phyloP scores from a whole-genome alignment of 2,888 invertebrate species.

The Philonicus albiceps region DNA sequence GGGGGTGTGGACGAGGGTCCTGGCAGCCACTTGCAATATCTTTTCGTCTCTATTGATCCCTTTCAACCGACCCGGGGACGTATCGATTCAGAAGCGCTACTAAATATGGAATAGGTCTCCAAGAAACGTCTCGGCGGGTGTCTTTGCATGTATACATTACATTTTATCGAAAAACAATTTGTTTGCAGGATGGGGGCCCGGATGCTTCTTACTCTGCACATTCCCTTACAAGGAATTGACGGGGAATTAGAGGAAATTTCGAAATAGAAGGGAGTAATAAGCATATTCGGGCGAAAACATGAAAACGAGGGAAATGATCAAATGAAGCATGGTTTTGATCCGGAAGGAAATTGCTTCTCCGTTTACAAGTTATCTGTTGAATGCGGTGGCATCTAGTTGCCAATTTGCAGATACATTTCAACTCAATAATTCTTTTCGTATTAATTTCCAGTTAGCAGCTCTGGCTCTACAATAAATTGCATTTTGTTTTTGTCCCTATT shows the following conservation, averaged over 20 bases:
- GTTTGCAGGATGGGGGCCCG: background rate
- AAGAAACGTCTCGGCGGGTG: slow-evolving; percentile 3
- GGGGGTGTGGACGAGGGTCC: background rate
- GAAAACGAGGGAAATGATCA: background rate
- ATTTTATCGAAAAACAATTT: slow-evolving; percentile 13
- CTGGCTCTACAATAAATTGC: background rate
- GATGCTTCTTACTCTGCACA: background rate
- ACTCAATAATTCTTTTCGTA: background rate
- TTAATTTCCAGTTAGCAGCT: background rate
- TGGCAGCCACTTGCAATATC: background rate
- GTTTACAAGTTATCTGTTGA: slow-evolving; percentile 22
- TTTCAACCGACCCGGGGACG: background rate
- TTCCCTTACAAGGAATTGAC: background rate
- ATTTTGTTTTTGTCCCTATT: background rate
- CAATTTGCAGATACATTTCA: slow-evolving; percentile 2
- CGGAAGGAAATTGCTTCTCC: slow-evolving; percentile 9
- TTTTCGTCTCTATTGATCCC: slow-evolving; percentile 3
- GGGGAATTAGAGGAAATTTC: background rate
- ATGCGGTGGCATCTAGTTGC: background rate
- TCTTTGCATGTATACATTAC: slow-evolving; percentile 17
- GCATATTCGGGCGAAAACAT: background rate
- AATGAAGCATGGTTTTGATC: slow-evolving; percentile 20
- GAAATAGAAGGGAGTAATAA: slow-evolving; percentile 6
- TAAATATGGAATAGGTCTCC: background rate
- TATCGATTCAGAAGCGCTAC: background rate